Conservation (phyloP, 2,797 vertebrate genomes). For the Alcedo atthis region DNA sequence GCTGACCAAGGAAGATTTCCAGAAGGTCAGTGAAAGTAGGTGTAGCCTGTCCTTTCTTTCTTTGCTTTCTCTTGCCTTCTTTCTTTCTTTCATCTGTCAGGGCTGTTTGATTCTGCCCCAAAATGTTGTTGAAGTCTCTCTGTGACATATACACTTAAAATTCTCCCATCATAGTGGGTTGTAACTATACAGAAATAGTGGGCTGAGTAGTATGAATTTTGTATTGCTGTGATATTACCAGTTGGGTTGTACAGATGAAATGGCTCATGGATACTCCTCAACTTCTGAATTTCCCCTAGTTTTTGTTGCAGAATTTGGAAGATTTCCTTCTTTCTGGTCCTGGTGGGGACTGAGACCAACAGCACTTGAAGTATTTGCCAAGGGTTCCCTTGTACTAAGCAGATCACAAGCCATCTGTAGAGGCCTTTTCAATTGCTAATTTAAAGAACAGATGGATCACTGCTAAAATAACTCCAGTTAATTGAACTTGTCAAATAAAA, state of each 20-base stretch:
- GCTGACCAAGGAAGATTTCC: not conserved
- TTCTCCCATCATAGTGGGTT: fast-evolving
- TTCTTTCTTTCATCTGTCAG: not conserved
- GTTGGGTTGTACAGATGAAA: not conserved
- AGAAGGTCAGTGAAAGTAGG: not conserved
- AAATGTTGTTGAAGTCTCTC: not conserved
- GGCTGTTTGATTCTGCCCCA: not conserved
- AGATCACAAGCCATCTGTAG: not conserved
- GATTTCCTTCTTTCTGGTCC: not conserved
- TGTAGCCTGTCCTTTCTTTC: not conserved
- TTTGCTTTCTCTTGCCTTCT: not conserved
- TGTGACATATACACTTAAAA: not conserved
- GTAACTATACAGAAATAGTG: not conserved
- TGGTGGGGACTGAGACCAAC: not conserved
- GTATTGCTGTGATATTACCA: not conserved
- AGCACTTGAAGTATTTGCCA: not conserved
- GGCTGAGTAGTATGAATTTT: not conserved
- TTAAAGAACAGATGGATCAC: not conserved
- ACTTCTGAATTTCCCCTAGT: not conserved
- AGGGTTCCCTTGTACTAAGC: not conserved
- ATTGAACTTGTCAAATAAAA: not conserved
- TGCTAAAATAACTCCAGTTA: not conserved
- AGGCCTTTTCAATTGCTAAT: not conserved
- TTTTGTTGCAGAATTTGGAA: not conserved
- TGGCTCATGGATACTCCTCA: not conserved